phyloP scores from a whole-genome alignment of 2,888 invertebrate species.

The Lissonota sp. region DNA sequence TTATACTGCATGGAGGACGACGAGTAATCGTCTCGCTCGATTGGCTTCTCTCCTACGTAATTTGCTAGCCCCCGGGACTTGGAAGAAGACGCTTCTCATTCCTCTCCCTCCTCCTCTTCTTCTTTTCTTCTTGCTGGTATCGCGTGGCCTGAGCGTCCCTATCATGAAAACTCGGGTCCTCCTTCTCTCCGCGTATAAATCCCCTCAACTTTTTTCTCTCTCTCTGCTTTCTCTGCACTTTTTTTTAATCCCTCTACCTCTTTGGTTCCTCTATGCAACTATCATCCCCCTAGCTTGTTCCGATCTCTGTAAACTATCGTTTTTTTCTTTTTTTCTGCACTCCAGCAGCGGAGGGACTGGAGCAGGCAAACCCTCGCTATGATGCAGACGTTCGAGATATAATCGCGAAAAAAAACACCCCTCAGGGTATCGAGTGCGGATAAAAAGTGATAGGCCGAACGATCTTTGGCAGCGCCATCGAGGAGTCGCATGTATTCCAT shows the following conservation, averaged over 20 bases:
- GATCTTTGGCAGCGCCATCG: conserved; percentile 1
- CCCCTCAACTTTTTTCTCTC: conserved; percentile 27
- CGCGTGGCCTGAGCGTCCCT: conserved; percentile 29
- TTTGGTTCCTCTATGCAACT: conserved; percentile 1
- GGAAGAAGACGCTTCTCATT: conserved; percentile 36
- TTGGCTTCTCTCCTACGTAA: conserved; percentile 64
- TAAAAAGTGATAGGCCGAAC: conserved; percentile 20
- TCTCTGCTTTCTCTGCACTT: conserved; percentile 12
- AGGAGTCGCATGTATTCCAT: not conserved
- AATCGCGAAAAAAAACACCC: conserved; percentile 17
- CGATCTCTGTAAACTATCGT: conserved; percentile 32
- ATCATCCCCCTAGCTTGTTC: not conserved
- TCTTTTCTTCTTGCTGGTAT: conserved; percentile 46
- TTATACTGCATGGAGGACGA: conserved; percentile 26
- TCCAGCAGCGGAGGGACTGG: not conserved
- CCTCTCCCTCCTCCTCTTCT: conserved; percentile 30
- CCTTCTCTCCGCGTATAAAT: conserved; percentile 3
- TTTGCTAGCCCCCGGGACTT: conserved; percentile 54
- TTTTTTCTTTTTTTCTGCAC: not conserved
- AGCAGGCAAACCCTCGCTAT: conserved; percentile 10
- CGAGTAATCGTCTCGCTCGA: conserved; percentile 64
- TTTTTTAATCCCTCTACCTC: conserved; percentile 21
- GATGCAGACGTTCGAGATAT: conserved; percentile 38
- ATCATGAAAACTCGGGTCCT: conserved; percentile 34
- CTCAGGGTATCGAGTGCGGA: not conserved